Percentiles rank a stretch among this genome's conserved stretches.
These are phyloP conservation scores for Limnephilus lunatus DNA, from an alignment of 2,888 invertebrate genomes.

Conservation along the genomic window DNA sequence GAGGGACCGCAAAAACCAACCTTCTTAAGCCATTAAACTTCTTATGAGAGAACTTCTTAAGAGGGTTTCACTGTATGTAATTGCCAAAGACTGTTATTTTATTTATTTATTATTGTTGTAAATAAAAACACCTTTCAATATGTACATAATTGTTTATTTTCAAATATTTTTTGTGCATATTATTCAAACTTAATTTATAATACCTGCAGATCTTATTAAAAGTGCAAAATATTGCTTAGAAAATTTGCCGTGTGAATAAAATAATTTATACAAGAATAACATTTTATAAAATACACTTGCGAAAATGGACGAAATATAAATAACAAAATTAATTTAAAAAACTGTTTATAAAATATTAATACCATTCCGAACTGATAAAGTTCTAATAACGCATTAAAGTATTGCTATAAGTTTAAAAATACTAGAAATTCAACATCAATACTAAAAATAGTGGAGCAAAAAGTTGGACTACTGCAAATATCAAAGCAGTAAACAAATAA, in stretches of 20 bases:
- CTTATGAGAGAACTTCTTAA: too few species aligned
- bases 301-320: not conserved
- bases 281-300: too few species aligned
- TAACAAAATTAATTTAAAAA: not conserved
- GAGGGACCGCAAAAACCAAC: too few species aligned
- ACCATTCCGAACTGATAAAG: not conserved
- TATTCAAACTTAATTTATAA: not conserved
- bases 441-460: not conserved
- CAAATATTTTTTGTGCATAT: not conserved
- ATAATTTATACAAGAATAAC: not conserved
- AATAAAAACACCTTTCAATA: conserved; percentile 7
- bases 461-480: not conserved
- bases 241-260: not conserved
- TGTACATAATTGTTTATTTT: conserved; percentile 20
- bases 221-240: conserved; percentile 29
- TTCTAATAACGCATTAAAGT: not conserved
- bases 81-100: too few species aligned
- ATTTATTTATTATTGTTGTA: not conserved
- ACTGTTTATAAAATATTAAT: not conserved
- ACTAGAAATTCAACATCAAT: not conserved
- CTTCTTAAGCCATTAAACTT: too few species aligned
- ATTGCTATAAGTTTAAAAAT: not conserved
- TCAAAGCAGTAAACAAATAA: not conserved
- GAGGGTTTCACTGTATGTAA: too few species aligned
- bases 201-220: not conserved